Conservation (phyloP, 2,113 vertebrate species). For the Oplegnathus fasciatus region DNA sequence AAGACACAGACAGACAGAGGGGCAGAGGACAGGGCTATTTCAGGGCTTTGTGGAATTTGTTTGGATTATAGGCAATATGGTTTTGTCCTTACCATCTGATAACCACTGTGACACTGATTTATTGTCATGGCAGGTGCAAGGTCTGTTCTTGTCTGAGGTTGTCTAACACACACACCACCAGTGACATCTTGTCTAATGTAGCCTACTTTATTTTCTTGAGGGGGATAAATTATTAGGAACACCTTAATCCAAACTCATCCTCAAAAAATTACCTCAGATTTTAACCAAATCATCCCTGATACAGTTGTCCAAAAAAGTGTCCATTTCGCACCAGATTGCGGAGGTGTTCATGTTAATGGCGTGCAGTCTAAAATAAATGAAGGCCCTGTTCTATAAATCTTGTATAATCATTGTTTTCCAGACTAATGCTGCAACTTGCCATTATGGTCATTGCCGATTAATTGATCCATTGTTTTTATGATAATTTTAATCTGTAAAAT, state of each 20-base stretch:
- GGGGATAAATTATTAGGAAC: not conserved
- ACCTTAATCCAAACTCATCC: not conserved
- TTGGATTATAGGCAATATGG: slow-evolving; percentile 44
- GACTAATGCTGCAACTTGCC: not conserved
- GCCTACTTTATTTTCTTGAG: not conserved
- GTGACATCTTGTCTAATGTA: not conserved
- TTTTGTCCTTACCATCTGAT: slow-evolving; percentile 45
- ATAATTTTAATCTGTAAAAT: not conserved
- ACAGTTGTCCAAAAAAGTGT: not conserved
- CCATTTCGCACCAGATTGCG: not conserved
- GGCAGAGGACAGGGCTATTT: slow-evolving; percentile 20
- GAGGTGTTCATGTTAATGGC: not conserved
- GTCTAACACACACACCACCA: slow-evolving; percentile 23
- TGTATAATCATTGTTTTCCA: too few species aligned
- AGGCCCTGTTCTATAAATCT: not conserved
- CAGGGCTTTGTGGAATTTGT: slow-evolving; percentile 41
- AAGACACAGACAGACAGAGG: not conserved
- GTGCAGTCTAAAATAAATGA: not conserved
- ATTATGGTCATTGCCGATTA: not conserved
- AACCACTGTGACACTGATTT: slow-evolving; percentile 37
- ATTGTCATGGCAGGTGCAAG: slow-evolving; percentile 48
- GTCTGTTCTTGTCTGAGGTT: slow-evolving; percentile 24
- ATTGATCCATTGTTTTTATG: not conserved
- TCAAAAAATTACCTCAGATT: not conserved
- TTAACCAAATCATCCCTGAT: not conserved